Evolutionary conservation across 2,888 invertebrate genomes (phyloP).

Genomic region (Schrankia costaestrigalis): DNA sequence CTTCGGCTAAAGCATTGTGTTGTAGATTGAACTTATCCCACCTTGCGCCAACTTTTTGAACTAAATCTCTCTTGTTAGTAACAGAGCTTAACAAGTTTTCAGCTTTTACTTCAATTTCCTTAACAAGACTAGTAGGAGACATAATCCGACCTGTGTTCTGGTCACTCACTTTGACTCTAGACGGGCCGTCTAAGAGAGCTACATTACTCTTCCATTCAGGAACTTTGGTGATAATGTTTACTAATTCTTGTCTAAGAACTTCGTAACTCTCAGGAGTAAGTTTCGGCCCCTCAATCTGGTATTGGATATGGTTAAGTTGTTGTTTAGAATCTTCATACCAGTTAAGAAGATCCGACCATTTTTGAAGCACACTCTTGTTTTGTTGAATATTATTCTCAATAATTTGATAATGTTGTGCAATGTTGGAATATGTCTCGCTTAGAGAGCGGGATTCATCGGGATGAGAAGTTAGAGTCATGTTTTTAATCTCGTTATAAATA

Average conservation of each 20-base stretch:
- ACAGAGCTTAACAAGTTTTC: conserved; percentile 84
- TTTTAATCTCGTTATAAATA: conserved; percentile 91
- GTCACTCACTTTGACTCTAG: conserved; percentile 85
- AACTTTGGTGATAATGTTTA: conserved; percentile 84
- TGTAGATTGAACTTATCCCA: conserved; percentile 89
- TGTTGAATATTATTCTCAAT: conserved; percentile 87
- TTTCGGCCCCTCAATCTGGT: conserved; percentile 88
- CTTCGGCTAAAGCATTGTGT: conserved; percentile 85
- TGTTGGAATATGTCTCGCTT: conserved; percentile 86
- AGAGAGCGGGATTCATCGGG: conserved; percentile 87
- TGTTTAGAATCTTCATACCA: conserved; percentile 91
- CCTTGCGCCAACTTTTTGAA: conserved; percentile 86
- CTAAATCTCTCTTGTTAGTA: conserved; percentile 83
- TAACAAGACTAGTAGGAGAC: conserved; percentile 86
- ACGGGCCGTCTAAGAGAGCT: conserved; percentile 84
- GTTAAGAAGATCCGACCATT: conserved; percentile 90
- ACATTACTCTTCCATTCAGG: conserved; percentile 86
- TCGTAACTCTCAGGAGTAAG: conserved; percentile 86
- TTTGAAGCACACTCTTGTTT: conserved; percentile 87
- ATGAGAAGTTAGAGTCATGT: conserved; percentile 84
- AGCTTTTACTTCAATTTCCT: conserved; percentile 86
- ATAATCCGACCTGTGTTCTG: conserved; percentile 85
- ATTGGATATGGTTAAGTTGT: conserved; percentile 89
- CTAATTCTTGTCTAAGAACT: conserved; percentile 85
- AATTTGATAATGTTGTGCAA: conserved; percentile 88